These are phyloP conservation scores for Eulemur coronatus DNA, from an alignment of 2,797 vertebrate genomes.

Conservation along the genomic window DNA sequence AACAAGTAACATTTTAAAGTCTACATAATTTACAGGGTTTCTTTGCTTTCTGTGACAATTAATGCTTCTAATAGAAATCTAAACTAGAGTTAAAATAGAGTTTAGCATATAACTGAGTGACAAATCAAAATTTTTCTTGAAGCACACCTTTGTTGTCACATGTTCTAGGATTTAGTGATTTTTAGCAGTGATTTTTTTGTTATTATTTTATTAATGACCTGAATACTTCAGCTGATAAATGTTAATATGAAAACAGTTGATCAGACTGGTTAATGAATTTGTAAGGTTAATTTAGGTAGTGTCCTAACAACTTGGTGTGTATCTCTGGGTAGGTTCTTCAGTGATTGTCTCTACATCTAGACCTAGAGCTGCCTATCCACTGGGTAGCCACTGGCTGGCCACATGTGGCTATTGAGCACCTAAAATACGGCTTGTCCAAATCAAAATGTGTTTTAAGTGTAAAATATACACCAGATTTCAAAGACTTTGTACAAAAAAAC, in stretches of 20 bases:
- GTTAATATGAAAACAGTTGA: background rate
- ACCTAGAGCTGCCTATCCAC: background rate
- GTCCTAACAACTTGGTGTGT: background rate
- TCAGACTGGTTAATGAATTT: background rate
- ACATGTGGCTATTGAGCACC: background rate
- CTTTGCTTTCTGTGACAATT: background rate
- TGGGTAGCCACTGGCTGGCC: background rate
- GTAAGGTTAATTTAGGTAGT: background rate
- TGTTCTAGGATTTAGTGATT: background rate
- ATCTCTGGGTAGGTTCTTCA: background rate
- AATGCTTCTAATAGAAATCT: background rate
- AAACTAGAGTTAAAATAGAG: background rate
- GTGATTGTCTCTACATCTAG: background rate
- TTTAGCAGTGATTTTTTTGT: background rate
- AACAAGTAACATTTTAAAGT: background rate
- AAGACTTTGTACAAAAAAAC: background rate
- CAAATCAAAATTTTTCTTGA: background rate
- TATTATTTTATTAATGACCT: background rate
- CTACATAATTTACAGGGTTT: background rate
- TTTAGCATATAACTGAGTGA: background rate
- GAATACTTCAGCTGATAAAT: background rate
- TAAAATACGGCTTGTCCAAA: background rate
- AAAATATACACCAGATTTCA: background rate
- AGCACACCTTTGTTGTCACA: background rate
- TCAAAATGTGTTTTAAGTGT: background rate